phyloP scores from a whole-genome alignment of 2,797 vertebrate genomes.

The Mycteria americana region DNA sequence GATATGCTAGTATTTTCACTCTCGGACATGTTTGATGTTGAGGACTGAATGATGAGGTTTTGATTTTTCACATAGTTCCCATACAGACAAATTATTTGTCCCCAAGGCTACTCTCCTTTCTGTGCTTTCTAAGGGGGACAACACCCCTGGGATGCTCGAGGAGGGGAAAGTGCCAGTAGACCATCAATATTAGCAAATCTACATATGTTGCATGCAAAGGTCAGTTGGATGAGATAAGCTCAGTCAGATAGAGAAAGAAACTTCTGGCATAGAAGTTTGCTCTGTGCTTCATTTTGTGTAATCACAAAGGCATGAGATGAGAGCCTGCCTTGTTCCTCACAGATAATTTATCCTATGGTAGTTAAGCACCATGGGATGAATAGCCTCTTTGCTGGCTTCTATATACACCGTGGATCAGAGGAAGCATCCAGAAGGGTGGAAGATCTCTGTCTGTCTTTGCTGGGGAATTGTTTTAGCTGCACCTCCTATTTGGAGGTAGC shows the following conservation, averaged over 20 bases:
- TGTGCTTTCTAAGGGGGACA: background rate
- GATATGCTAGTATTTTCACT: background rate
- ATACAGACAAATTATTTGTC: background rate
- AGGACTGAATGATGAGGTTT: background rate
- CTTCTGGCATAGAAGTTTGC: background rate
- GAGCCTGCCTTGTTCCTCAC: background rate
- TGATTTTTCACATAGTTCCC: background rate
- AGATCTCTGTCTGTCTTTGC: background rate
- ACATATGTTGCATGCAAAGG: background rate
- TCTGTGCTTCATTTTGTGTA: background rate
- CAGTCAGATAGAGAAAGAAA: background rate
- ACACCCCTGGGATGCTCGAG: background rate
- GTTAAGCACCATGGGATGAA: background rate
- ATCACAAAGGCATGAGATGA: background rate
- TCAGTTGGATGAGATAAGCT: background rate
- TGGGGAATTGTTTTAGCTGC: background rate
- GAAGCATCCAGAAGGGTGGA: background rate
- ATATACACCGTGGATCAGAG: background rate
- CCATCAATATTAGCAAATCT: background rate
- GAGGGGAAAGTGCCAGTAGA: background rate
- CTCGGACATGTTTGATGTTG: background rate
- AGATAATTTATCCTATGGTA: background rate
- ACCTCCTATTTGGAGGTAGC: background rate
- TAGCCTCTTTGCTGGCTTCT: background rate
- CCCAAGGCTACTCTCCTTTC: background rate